phyloP scores from a whole-genome alignment of 2,888 invertebrate species.

The Seira sanloemensis region DNA sequence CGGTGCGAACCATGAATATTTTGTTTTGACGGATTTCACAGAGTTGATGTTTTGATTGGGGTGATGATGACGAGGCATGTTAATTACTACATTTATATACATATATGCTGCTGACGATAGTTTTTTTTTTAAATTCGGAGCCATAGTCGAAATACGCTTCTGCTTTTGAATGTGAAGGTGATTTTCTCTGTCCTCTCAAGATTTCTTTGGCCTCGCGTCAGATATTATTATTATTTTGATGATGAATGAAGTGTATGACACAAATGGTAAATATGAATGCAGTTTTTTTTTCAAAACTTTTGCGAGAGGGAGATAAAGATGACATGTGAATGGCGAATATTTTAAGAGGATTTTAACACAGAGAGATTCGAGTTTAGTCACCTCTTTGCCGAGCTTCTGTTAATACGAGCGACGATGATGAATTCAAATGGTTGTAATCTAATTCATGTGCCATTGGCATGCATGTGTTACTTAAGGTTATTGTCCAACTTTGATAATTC shows the following conservation, averaged over 20 bases:
- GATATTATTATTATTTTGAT: not conserved
- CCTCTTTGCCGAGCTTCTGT: not conserved
- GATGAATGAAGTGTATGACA: not conserved
- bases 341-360: slow-evolving; percentile 1
- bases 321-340: slow-evolving; percentile 9
- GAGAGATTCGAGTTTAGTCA: slow-evolving; percentile 9
- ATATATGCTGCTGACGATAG: too few relatives aligned
- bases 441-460: slow-evolving; percentile 5
- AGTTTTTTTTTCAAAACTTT: not conserved
- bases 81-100: too few relatives aligned
- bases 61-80: too few relatives aligned
- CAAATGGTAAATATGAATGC: not conserved
- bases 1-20: too few relatives aligned
- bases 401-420: not conserved
- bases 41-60: too few relatives aligned
- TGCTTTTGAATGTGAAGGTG: too few relatives aligned
- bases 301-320: slow-evolving; percentile 3
- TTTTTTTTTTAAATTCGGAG: too few relatives aligned
- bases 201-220: not conserved
- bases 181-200: too few relatives aligned
- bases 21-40: too few relatives aligned
- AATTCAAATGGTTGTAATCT: slow-evolving; percentile 15
- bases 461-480: slow-evolving; percentile 46
- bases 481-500: slow-evolving; percentile 57
- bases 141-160: too few relatives aligned